A percentile compares a stretch with the other conserved stretches of the same genome.
Evolutionary conservation across 2,888 invertebrate species (phyloP).

Genomic region (Hemaris fuciformis): DNA sequence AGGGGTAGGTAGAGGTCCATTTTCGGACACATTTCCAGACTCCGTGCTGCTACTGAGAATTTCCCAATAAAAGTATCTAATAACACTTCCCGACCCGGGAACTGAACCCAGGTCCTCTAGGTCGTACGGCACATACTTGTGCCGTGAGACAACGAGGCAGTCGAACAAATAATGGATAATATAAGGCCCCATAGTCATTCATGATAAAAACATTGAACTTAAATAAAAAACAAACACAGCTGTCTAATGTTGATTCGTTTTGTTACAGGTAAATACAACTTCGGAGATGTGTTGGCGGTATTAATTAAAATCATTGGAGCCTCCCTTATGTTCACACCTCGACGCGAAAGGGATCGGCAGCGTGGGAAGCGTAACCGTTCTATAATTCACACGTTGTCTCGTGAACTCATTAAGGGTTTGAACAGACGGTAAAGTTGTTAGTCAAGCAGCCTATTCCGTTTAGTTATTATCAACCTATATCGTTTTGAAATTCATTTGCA

Average conservation of each 20-base stretch:
- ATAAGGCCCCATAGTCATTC: too few species aligned
- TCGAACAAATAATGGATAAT: too few species aligned
- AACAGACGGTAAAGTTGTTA: background rate
- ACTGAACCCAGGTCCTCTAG: too few species aligned
- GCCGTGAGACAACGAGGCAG: too few species aligned
- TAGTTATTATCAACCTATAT: background rate
- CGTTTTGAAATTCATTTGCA: background rate
- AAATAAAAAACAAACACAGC: background rate
- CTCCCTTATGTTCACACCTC: slow-evolving; percentile 31
- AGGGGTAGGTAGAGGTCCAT: too few species aligned
- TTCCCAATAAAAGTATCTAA: too few species aligned
- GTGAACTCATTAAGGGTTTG: background rate
- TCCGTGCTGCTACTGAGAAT: too few species aligned
- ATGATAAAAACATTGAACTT: too few species aligned
- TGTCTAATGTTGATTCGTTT: background rate
- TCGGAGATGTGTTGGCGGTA: background rate
- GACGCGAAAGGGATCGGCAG: slow-evolving; percentile 26
- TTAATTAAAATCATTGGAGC: slow-evolving; percentile 4
- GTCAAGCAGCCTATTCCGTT: too few species aligned
- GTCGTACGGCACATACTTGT: too few species aligned
- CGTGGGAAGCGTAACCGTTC: slow-evolving; percentile 17
- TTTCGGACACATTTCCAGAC: too few species aligned
- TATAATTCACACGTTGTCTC: slow-evolving; percentile 23
- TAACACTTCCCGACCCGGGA: too few species aligned
- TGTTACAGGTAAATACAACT: slow-evolving; percentile 11